A percentile compares a stretch with the other conserved stretches of the same genome.
Conservation (phyloP, 2,888 invertebrate genomes). For the Lordiphosa andalusiaca region DNA sequence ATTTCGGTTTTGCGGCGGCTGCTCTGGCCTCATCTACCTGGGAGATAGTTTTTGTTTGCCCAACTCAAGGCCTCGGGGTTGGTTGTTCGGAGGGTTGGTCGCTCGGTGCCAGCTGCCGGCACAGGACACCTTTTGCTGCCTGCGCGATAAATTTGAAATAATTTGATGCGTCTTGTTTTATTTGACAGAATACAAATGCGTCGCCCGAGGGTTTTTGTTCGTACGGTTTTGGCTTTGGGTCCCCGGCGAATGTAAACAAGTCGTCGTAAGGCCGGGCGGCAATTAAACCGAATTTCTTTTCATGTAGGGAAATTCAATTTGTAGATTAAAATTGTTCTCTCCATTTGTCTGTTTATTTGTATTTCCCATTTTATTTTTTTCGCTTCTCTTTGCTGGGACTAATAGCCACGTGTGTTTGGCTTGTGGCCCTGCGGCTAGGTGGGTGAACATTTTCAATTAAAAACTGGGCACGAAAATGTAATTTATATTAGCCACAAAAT, state of each 20-base stretch:
- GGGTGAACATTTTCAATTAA: slow-evolving; percentile 14
- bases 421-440: slow-evolving; percentile 67
- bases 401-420: slow-evolving; percentile 69
- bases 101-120: slow-evolving; percentile 32
- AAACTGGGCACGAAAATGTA: slow-evolving; percentile 7
- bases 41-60: slow-evolving; percentile 26
- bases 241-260: background rate
- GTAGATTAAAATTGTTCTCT: slow-evolving; percentile 56
- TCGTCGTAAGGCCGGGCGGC: slow-evolving; percentile 31
- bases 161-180: slow-evolving; percentile 74
- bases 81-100: slow-evolving; percentile 30
- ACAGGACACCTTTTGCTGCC: slow-evolving; percentile 39
- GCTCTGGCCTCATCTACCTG: slow-evolving; percentile 57
- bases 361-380: slow-evolving; percentile 14
- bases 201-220: slow-evolving; percentile 43
- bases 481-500: slow-evolving; percentile 47
- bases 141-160: slow-evolving; percentile 70
- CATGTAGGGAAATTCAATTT: slow-evolving; percentile 67
- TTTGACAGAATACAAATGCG: slow-evolving; percentile 70
- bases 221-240: slow-evolving; percentile 9
- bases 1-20: slow-evolving; percentile 67
- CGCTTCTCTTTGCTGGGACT: background rate
- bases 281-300: slow-evolving; percentile 57
- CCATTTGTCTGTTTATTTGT: slow-evolving; percentile 19
- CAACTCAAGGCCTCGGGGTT: slow-evolving; percentile 23